phyloP scores from a whole-genome alignment of 2,888 invertebrate genomes.

The Drosophila siamana region DNA sequence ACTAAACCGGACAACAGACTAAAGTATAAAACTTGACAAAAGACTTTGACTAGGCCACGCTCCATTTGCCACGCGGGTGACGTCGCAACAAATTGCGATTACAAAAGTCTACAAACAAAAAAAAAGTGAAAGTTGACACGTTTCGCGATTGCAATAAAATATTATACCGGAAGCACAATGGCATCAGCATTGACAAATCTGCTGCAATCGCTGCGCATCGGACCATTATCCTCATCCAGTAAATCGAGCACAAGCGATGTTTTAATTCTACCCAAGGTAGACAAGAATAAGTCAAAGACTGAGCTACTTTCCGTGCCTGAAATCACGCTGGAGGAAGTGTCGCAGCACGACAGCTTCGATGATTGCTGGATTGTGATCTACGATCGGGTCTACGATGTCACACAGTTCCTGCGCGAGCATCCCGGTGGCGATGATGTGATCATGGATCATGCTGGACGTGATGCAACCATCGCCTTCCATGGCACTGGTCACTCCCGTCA shows the following conservation, averaged over 20 bases:
- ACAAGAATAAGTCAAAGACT: slow-evolving; percentile 36
- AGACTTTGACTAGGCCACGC: slow-evolving; percentile 28
- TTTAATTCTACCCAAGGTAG: slow-evolving; percentile 45
- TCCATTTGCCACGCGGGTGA: slow-evolving; percentile 48
- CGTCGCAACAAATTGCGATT: slow-evolving; percentile 42
- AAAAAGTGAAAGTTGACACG: slow-evolving; percentile 66
- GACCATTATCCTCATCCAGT: slow-evolving; percentile 41
- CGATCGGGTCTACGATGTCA: slow-evolving; percentile 94
- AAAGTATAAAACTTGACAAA: slow-evolving; percentile 22
- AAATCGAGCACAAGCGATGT: slow-evolving; percentile 40
- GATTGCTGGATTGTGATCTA: slow-evolving; percentile 96
- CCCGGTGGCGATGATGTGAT: slow-evolving; percentile 94
- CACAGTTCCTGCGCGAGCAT: slow-evolving; percentile 91
- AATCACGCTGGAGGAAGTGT: slow-evolving; percentile 91
- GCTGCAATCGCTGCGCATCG: slow-evolving; percentile 75
- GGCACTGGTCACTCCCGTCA: slow-evolving; percentile 91
- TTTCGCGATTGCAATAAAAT: slow-evolving; percentile 15
- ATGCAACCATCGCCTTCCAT: slow-evolving; percentile 93
- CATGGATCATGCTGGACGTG: slow-evolving; percentile 93
- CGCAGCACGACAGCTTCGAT: slow-evolving; percentile 89
- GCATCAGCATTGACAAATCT: slow-evolving; percentile 76
- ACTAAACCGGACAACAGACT: slow-evolving; percentile 53
- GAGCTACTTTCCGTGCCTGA: slow-evolving; percentile 63
- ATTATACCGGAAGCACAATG: slow-evolving; percentile 56
- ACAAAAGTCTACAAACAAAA: slow-evolving; percentile 14